These are phyloP conservation scores for Aphodius granarius DNA, from an alignment of 2,888 invertebrate species.

Conservation along the genomic window DNA sequence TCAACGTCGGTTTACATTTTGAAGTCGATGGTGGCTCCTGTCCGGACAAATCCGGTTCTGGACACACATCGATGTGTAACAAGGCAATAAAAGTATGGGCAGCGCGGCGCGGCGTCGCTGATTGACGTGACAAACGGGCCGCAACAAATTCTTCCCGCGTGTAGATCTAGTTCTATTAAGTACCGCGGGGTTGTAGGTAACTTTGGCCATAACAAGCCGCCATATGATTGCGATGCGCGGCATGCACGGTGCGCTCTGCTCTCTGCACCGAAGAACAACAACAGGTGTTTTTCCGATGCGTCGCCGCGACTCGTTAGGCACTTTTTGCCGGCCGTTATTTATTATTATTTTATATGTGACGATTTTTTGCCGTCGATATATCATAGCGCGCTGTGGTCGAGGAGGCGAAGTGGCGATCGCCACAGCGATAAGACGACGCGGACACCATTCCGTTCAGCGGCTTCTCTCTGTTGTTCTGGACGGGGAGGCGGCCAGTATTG, in stretches of 20 bases:
- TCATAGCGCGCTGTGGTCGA: slow-evolving; percentile 18
- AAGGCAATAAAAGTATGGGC: slow-evolving; percentile 35
- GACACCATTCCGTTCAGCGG: background rate
- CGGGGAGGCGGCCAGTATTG: background rate
- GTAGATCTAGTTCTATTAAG: slow-evolving; percentile 41
- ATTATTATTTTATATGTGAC: slow-evolving; percentile 43
- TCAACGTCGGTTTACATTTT: background rate
- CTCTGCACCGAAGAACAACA: slow-evolving; percentile 33
- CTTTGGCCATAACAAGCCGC: slow-evolving; percentile 42
- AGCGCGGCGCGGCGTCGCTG: slow-evolving; percentile 32
- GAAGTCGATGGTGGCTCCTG: background rate
- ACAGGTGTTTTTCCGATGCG: slow-evolving; percentile 42
- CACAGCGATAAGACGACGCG: background rate
- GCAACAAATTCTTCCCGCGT: slow-evolving; percentile 39
- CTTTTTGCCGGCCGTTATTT: slow-evolving; percentile 40
- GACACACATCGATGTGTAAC: background rate
- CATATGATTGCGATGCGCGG: slow-evolving; percentile 43
- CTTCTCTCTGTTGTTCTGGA: background rate
- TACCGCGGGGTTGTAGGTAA: slow-evolving; percentile 39
- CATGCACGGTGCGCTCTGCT: slow-evolving; percentile 31
- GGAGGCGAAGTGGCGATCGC: background rate
- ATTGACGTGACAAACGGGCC: slow-evolving; percentile 41
- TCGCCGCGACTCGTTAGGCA: slow-evolving; percentile 39
- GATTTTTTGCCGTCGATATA: slow-evolving; percentile 35
- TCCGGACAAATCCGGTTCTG: background rate